A percentile compares a stretch with the other conserved stretches of the same genome.
phyloP scores from a whole-genome alignment of 2,113 vertebrate species.

The Cyanoderma ruficeps region DNA sequence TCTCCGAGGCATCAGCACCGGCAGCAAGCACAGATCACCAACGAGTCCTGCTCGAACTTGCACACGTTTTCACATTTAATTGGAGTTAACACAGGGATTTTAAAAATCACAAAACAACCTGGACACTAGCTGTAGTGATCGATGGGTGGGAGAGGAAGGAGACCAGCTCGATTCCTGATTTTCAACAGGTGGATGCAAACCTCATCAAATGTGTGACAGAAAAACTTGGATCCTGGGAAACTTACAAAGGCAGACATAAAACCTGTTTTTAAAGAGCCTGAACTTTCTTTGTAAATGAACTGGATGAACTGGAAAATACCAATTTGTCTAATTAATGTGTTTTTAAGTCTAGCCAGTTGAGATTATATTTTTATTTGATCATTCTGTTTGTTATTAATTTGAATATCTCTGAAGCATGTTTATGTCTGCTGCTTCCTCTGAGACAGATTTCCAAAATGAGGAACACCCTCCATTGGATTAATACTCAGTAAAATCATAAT shows the following conservation, averaged over 20 bases:
- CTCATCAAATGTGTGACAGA: background rate
- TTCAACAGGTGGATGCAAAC: background rate
- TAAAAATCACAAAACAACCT: background rate
- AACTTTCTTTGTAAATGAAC: background rate
- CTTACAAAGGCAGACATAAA: background rate
- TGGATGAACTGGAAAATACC: background rate
- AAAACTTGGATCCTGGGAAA: background rate
- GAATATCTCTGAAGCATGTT: background rate
- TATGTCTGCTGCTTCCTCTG: background rate
- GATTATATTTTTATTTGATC: background rate
- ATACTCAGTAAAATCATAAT: background rate
- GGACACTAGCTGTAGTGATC: background rate
- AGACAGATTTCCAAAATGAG: background rate
- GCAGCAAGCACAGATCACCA: background rate
- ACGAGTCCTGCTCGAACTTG: rapidly evolving
- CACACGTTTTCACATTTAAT: background rate
- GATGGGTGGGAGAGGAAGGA: background rate
- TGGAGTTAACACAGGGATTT: background rate
- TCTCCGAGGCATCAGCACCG: background rate
- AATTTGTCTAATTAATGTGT: background rate
- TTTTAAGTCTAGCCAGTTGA: background rate
- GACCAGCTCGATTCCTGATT: rapidly evolving
- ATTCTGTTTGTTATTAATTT: background rate
- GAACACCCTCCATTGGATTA: background rate
- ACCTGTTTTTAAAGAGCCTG: background rate